Conservation (phyloP, 2,797 vertebrate species). For the Falco berigora region DNA sequence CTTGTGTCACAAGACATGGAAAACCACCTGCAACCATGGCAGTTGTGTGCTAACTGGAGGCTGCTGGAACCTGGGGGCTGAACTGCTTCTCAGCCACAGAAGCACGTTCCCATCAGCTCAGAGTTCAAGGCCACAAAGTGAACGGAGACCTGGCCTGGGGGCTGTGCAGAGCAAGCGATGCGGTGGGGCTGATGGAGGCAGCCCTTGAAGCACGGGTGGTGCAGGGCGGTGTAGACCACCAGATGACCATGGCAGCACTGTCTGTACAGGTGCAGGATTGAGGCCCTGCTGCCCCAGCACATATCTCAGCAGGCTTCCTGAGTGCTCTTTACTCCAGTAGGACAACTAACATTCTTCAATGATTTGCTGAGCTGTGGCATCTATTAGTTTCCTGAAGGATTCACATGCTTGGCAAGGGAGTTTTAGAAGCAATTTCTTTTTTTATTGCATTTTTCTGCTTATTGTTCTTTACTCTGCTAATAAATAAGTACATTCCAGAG, state of each 20-base stretch:
- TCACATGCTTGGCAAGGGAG: background rate
- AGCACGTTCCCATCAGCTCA: background rate
- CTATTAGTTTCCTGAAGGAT: background rate
- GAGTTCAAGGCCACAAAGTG: fast-evolving
- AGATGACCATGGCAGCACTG: background rate
- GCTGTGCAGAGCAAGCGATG: too few relatives aligned
- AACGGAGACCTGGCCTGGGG: fast-evolving
- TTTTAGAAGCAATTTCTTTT: background rate
- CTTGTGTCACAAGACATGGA: background rate
- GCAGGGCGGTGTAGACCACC: background rate
- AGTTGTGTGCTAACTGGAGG: background rate
- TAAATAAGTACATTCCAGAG: slow-evolving; percentile 27
- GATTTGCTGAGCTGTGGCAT: background rate
- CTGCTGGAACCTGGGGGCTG: background rate
- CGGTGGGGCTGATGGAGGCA: background rate
- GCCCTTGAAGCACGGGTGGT: background rate
- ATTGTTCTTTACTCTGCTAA: slow-evolving; percentile 1
- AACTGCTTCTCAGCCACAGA: background rate
- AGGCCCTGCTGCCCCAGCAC: background rate
- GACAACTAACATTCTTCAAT: background rate
- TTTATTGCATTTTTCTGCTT: slow-evolving; percentile 27
- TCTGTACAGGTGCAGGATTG: background rate
- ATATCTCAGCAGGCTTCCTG: background rate
- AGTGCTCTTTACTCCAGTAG: background rate
- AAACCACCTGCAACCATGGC: background rate